Conservation (phyloP, 2,113 vertebrate genomes). For the Spizaetus ornatus region DNA sequence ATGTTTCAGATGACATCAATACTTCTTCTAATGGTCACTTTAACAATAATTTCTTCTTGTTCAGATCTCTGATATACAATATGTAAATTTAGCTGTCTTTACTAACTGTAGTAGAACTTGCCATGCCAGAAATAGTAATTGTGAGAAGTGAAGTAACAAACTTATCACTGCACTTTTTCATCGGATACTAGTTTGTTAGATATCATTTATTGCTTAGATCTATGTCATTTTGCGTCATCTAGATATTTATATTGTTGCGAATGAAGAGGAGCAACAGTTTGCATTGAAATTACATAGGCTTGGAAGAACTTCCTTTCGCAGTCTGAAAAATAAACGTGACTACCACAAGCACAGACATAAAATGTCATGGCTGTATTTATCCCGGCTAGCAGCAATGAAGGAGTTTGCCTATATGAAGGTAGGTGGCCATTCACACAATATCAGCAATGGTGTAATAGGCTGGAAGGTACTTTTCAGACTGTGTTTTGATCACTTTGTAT, state of each 20-base stretch:
- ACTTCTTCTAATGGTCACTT: background rate
- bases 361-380: conserved; percentile 97
- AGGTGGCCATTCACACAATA: background rate
- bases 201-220: background rate
- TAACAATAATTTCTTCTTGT: background rate
- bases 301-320: conserved; percentile 94
- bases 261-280: conserved; percentile 83
- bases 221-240: background rate
- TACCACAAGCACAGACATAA: conserved; percentile 92
- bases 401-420: conserved; percentile 99
- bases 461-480: background rate
- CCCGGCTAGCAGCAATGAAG: conserved; percentile 95
- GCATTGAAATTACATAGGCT: conserved; percentile 92
- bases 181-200: background rate
- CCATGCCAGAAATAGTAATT: background rate
- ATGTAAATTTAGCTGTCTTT: background rate
- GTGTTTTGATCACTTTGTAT: background rate
- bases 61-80: background rate
- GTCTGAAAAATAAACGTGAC: conserved; percentile 95
- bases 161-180: background rate
- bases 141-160: background rate
- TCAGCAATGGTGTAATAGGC: background rate
- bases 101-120: background rate
- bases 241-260: conserved; percentile 98
- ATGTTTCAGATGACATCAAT: background rate